These are phyloP conservation scores for Scaptodrosophila latifasciaeformis DNA, from an alignment of 2,888 invertebrate genomes.

Conservation along the genomic window DNA sequence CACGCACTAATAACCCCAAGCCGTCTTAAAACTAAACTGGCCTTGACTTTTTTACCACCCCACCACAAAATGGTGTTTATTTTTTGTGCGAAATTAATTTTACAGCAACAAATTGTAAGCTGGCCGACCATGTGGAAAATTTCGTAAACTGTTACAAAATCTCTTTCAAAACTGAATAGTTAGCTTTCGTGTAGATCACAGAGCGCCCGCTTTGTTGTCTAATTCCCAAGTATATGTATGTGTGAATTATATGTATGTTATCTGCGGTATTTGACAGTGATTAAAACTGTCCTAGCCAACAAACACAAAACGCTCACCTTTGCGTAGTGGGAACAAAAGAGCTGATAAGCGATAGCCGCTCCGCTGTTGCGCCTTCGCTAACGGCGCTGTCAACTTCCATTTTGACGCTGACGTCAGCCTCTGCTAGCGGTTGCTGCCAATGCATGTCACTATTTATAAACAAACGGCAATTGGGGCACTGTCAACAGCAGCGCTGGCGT, in stretches of 20 bases:
- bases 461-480: slow-evolving; percentile 54
- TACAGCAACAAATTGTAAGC: slow-evolving; percentile 21
- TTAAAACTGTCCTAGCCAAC: slow-evolving; percentile 2
- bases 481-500: slow-evolving; percentile 24
- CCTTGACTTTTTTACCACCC: slow-evolving; percentile 44
- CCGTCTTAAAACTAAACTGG: slow-evolving; percentile 14
- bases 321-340: not conserved
- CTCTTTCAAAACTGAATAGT: slow-evolving; percentile 7
- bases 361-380: slow-evolving; percentile 9
- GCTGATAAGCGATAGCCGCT: slow-evolving; percentile 28
- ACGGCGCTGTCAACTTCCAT: slow-evolving; percentile 16
- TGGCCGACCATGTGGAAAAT: slow-evolving; percentile 39
- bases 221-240: too few relatives aligned
- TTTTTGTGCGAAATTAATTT: not conserved
- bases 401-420: slow-evolving; percentile 7
- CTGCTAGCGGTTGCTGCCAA: slow-evolving; percentile 1
- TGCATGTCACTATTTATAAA: slow-evolving; percentile 53
- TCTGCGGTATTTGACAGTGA: not conserved
- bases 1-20: too few relatives aligned
- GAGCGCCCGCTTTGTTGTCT: too few relatives aligned
- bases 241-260: too few relatives aligned
- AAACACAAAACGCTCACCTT: too few relatives aligned
- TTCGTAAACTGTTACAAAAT: slow-evolving; percentile 53
- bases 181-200: not conserved
- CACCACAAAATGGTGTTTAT: slow-evolving; percentile 23